Evolutionary conservation across 2,888 invertebrate genomes (phyloP), one percentile per base, ranked within the genome.

Genomic region (Eupithecia insigniata): DNA sequence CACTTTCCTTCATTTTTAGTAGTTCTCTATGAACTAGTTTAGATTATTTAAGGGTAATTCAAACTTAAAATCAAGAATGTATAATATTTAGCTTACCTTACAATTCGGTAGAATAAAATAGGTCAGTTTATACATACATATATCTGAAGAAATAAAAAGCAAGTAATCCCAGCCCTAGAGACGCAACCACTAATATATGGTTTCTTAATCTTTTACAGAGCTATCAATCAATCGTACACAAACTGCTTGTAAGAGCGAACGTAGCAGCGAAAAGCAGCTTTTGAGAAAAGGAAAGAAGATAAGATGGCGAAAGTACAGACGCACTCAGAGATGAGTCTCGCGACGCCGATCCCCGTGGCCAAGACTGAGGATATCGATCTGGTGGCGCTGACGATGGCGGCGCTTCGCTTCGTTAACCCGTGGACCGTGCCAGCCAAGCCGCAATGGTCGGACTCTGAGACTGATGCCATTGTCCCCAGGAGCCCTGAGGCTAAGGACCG

Each of bases 341-440:
- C 90, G 51, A 82, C 89, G 30, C 80, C 91, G 36, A 81, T 92
- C 30, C 84, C 90, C 0, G 87, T 87, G 62, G 84, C 83, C 43
- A 88, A 92, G 78, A 90, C 91, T 43, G 84, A 83, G 62, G 91
- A 92, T 36, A 82, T 94, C 71, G 91, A 92, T 78, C 81, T 93
- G 51, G 82, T 95, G 82, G 91, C 94, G 32, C 79, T 95, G 0
- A 93, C 94, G 4, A 91, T 94, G 92, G 92, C 94, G 7, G 94
- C 95, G 7, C 86, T 95, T 28, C 90, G 93, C 8, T 85, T 95
- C 32, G 91, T 92, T 55, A 92, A 86, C 81, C 93, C 94, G 0
- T 93, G 93, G 92, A 75, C 90, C 10, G 87, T 88, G 68, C 88
- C 89, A 62, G 69, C 84, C 70, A 87, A 85, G 14, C 80, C 75